These are phyloP conservation scores for Synergus japonicus DNA, from an alignment of 2,888 invertebrate genomes.

Conservation along the genomic window DNA sequence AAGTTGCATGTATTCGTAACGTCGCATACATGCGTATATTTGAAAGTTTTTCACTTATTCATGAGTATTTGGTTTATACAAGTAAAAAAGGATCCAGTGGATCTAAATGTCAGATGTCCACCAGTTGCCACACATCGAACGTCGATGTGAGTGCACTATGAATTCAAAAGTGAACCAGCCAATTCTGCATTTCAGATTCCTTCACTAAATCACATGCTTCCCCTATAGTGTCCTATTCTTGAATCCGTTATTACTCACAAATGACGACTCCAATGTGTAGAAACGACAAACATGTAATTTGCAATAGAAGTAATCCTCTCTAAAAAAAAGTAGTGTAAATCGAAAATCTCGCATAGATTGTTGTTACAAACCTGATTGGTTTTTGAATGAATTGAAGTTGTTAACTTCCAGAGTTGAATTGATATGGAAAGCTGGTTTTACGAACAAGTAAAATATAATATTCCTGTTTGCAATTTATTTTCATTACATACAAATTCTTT, in stretches of 20 bases:
- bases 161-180: constrained; percentile 58
- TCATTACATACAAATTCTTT: constrained; percentile 42
- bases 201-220: neutral
- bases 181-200: constrained; percentile 1
- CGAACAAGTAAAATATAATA: too few species aligned
- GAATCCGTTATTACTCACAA: neutral
- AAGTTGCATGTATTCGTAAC: neutral
- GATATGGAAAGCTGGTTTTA: too few species aligned
- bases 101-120: constrained; percentile 58
- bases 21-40: constrained; percentile 26
- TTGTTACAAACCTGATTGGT: too few species aligned
- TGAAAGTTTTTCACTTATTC: constrained; percentile 67
- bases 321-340: too few species aligned
- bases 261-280: neutral
- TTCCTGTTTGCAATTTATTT: constrained; percentile 44
- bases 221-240: neutral
- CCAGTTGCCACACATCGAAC: constrained; percentile 55
- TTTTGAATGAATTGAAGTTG: too few species aligned
- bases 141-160: constrained; percentile 63
- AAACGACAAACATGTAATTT: neutral
- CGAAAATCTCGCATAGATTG: too few species aligned
- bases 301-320: neutral
- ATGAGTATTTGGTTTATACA: constrained; percentile 74
- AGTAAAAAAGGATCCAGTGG: constrained; percentile 63
- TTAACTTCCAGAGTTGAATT: too few species aligned